A percentile compares a stretch with the other conserved stretches of the same genome.
These are phyloP conservation scores for Regulus satrapa DNA, from an alignment of 2,113 vertebrate species.

Conservation along the genomic window DNA sequence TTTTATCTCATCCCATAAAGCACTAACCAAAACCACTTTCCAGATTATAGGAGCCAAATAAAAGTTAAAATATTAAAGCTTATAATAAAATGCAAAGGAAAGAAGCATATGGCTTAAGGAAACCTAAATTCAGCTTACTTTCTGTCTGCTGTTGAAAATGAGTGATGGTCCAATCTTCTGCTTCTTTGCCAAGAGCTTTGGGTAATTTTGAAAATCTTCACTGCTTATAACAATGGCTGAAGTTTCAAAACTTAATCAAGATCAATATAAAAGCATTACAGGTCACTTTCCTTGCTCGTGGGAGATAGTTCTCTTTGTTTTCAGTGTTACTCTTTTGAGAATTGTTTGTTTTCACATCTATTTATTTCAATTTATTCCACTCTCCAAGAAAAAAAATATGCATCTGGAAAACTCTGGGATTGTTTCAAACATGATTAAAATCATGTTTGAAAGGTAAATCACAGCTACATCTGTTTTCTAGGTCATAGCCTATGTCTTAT, in stretches of 20 bases:
- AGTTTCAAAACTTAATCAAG: neutral
- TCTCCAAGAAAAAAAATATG: neutral
- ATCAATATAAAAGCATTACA: neutral
- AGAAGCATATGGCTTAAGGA: neutral
- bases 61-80: neutral
- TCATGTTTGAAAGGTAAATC: neutral
- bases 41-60: neutral
- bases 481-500: neutral
- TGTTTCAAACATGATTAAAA: neutral
- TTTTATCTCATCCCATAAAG: neutral
- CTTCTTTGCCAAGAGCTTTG: neutral
- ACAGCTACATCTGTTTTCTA: neutral
- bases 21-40: neutral
- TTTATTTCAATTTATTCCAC: neutral
- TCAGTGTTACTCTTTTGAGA: neutral
- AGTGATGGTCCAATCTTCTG: neutral
- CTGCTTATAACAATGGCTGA: neutral
- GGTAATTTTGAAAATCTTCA: neutral
- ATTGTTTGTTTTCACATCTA: neutral
- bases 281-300: neutral
- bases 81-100: neutral
- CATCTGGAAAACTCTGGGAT: neutral
- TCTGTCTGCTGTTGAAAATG: neutral
- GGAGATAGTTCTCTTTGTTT: neutral
- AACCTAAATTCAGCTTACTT: neutral